Percentiles rank a stretch among this genome's conserved stretches.
These are phyloP conservation scores for Thunnus albacares DNA, from an alignment of 2,797 vertebrate species.

Conservation along the genomic window DNA sequence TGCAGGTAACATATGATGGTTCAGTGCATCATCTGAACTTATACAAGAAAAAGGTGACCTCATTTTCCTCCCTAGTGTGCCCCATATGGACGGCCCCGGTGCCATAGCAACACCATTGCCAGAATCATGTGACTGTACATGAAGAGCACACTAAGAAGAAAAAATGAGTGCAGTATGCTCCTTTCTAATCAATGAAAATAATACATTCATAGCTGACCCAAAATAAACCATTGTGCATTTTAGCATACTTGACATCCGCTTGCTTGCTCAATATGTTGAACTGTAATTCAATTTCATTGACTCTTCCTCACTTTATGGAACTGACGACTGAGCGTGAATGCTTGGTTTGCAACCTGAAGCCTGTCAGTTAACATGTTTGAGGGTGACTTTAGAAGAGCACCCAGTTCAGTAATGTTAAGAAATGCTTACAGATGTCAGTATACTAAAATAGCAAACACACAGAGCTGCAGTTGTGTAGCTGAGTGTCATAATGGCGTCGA, in stretches of 20 bases:
- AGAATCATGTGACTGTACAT: slow-evolving; percentile 32
- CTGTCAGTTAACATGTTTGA: neutral
- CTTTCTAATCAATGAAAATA: neutral
- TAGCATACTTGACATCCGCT: neutral
- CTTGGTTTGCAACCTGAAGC: neutral
- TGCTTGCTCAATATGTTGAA: neutral
- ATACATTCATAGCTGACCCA: neutral
- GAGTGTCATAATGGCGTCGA: too few species aligned
- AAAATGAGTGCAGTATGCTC: neutral
- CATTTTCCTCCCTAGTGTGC: slow-evolving; percentile 20
- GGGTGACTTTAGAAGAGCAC: too few species aligned
- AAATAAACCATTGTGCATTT: neutral
- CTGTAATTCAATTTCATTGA: neutral
- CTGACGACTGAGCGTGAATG: neutral
- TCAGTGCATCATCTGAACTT: neutral
- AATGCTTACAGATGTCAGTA: too few species aligned
- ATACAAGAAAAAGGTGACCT: slow-evolving; percentile 34
- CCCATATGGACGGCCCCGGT: slow-evolving; percentile 32
- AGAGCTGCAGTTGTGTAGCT: too few species aligned
- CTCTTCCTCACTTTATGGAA: neutral
- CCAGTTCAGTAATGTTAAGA: too few species aligned
- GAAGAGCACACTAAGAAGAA: slow-evolving; percentile 5
- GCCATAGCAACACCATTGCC: slow-evolving; percentile 62
- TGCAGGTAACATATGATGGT: slow-evolving; percentile 17
- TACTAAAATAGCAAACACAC: too few species aligned